Conservation (phyloP, 2,888 invertebrate species). For the Epinotia demarniana region DNA sequence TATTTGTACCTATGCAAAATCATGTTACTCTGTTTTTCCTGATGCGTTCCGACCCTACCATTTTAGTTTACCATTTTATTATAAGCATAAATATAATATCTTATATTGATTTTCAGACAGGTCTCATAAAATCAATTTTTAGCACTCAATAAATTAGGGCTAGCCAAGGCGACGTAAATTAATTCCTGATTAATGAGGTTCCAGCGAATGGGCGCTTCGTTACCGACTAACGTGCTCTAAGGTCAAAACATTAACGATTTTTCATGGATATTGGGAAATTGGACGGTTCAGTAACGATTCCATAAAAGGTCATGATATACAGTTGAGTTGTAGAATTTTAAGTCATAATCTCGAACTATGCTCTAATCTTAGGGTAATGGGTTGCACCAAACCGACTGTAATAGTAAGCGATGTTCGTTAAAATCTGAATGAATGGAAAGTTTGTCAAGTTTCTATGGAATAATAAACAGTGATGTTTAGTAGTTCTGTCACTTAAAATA, state of each 20-base stretch:
- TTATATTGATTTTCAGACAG: background rate
- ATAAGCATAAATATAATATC: background rate
- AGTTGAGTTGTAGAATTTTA: background rate
- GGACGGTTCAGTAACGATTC: slow-evolving; percentile 1
- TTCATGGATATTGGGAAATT: slow-evolving; percentile 30
- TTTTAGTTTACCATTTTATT: too few species aligned
- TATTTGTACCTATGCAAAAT: background rate
- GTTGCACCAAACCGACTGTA: too few species aligned
- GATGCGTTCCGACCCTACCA: too few species aligned
- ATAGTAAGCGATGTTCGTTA: too few species aligned
- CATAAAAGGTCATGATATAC: slow-evolving; percentile 7
- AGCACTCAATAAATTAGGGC: slow-evolving; percentile 26
- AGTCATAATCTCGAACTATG: background rate
- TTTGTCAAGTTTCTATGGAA: too few species aligned
- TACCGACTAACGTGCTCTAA: slow-evolving; percentile 19
- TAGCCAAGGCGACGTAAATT: slow-evolving; percentile 25
- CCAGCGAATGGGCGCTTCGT: slow-evolving; percentile 17
- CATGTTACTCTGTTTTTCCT: background rate
- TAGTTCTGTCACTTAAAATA: too few species aligned
- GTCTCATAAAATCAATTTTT: background rate
- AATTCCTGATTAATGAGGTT: slow-evolving; percentile 27
- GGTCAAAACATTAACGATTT: slow-evolving; percentile 39
- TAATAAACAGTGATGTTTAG: too few species aligned
- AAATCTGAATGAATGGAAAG: too few species aligned
- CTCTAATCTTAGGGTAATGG: background rate